phyloP scores from a whole-genome alignment of 2,797 vertebrate species.

The Cetoscarus ocellatus region DNA sequence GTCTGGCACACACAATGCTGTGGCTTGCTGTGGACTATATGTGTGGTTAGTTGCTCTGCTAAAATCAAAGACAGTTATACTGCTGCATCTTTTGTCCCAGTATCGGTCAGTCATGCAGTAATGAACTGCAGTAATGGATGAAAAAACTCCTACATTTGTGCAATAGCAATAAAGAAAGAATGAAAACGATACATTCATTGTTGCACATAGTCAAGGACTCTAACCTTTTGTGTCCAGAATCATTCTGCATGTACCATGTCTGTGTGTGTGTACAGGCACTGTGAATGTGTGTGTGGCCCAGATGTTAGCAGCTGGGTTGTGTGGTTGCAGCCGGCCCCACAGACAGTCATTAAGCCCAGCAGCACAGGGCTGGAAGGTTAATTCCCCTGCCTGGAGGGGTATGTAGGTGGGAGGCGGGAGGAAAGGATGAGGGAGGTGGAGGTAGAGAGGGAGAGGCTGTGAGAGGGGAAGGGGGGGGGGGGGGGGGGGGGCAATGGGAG shows the following conservation, averaged over 20 bases:
- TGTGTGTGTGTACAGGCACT: constrained; percentile 20
- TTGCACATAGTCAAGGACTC: constrained; percentile 51
- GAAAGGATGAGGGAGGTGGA: constrained; percentile 53
- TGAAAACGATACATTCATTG: constrained; percentile 31
- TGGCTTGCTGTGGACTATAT: constrained; percentile 24
- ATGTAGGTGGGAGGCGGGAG: constrained; percentile 64
- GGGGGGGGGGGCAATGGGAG: constrained; percentile 58
- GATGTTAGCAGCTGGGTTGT: constrained; percentile 82
- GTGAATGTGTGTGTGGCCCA: constrained; percentile 72
- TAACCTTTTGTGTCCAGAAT: constrained; percentile 28
- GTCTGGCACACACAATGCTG: constrained; percentile 29
- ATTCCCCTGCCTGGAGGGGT: constrained; percentile 74
- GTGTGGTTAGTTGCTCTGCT: constrained; percentile 35
- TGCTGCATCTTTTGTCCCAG: constrained; percentile 39
- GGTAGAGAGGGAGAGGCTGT: constrained; percentile 43
- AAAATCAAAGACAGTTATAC: constrained; percentile 32
- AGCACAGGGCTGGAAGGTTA: constrained; percentile 80
- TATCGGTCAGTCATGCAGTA: constrained; percentile 38
- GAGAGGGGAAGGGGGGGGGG: constrained; percentile 7
- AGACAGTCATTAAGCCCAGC: constrained; percentile 83
- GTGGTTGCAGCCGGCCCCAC: constrained; percentile 69
- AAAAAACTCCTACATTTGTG: constrained; percentile 40
- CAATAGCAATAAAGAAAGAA: constrained; percentile 38
- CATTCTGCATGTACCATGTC: constrained; percentile 19
- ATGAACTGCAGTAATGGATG: neutral